phyloP scores from a whole-genome alignment of 2,113 vertebrate genomes.

The Hippolais icterina region DNA sequence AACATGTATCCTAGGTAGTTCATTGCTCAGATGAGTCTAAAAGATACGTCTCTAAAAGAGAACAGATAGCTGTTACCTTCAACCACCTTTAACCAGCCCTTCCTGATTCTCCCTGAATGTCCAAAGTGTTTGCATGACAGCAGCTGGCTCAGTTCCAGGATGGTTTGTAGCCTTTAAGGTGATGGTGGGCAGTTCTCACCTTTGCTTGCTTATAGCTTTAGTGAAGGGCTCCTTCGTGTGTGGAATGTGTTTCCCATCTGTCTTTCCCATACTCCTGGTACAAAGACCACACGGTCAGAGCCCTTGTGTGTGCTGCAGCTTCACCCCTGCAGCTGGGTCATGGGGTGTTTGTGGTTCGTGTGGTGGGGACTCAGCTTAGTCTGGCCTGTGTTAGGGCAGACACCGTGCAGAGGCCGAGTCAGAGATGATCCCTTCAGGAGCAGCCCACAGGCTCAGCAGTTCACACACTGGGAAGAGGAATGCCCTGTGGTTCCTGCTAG shows the following conservation, averaged over 20 bases:
- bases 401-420: accelerated
- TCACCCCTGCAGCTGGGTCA: neutral
- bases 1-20: neutral
- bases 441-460: neutral
- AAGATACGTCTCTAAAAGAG: neutral
- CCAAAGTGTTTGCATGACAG: neutral
- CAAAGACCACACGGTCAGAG: neutral
- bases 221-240: neutral
- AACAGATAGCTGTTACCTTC: neutral
- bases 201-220: neutral
- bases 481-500: neutral
- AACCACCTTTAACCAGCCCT: neutral
- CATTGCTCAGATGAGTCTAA: neutral
- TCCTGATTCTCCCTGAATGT: neutral
- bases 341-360: neutral
- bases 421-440: neutral
- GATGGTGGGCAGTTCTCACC: neutral
- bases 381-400: neutral
- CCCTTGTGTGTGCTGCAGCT: neutral
- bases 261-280: neutral
- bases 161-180: neutral
- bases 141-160: neutral
- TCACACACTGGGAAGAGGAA: neutral
- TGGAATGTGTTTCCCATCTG: neutral
- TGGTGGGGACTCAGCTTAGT: neutral